Evolutionary conservation across 2,888 invertebrate species (phyloP).

Genomic region (Platycheirus rosarum): DNA sequence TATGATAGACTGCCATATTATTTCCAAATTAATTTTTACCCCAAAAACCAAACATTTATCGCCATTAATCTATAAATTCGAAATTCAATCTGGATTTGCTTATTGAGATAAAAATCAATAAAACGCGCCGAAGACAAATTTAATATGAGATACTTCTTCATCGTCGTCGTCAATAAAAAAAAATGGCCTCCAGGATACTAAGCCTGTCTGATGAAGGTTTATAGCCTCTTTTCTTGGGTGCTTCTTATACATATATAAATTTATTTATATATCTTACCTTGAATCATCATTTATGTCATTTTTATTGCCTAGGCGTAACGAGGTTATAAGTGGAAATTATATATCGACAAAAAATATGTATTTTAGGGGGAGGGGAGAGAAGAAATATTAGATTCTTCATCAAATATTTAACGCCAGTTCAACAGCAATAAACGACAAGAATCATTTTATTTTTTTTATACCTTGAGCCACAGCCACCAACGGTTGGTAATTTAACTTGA

Average conservation of each 20-base stretch:
- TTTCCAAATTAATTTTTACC: no score
- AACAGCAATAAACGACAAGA: slow-evolving; percentile 12
- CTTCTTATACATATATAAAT: not conserved
- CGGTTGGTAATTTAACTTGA: not conserved
- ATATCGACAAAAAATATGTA: not conserved
- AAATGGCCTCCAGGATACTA: slow-evolving; percentile 11
- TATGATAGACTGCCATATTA: no score
- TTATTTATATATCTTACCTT: slow-evolving; percentile 17
- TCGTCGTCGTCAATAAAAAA: not conserved
- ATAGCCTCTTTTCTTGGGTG: slow-evolving; percentile 8
- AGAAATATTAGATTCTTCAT: slow-evolving; percentile 5
- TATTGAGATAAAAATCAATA: slow-evolving; percentile 28
- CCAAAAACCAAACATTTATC: no score
- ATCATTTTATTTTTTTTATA: not conserved
- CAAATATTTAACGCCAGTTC: slow-evolving; percentile 22
- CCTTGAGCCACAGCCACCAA: not conserved
- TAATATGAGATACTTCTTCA: slow-evolving; percentile 21
- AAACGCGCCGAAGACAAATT: slow-evolving; percentile 26
- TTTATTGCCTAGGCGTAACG: slow-evolving; percentile 25
- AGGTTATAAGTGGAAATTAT: slow-evolving; percentile 21
- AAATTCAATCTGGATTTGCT: slow-evolving; percentile 15
- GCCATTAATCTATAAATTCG: no score
- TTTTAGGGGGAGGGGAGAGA: not conserved
- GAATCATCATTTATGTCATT: slow-evolving; percentile 36
- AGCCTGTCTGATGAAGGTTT: slow-evolving; percentile 14